Percentiles rank a stretch among this genome's conserved stretches.
Conservation (phyloP, 92 coral and sea anemone genomes). For the Zoanthus solanderi region DNA sequence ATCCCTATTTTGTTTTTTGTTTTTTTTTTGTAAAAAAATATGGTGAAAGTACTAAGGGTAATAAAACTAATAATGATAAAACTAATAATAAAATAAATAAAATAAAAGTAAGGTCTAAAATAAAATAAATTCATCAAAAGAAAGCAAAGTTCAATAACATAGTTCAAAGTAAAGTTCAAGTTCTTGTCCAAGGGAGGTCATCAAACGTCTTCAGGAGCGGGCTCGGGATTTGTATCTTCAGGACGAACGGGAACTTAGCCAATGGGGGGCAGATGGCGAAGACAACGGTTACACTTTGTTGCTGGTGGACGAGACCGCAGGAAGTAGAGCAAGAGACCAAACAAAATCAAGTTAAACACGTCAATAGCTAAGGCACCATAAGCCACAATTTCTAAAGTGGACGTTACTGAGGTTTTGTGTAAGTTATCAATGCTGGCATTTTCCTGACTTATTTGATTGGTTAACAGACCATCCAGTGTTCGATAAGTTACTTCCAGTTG, state of each 20-base stretch:
- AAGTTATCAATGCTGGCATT: neutral
- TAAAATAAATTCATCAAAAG: neutral
- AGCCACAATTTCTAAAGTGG: slow-evolving; percentile 13
- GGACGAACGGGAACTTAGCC: neutral
- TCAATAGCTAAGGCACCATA: slow-evolving; percentile 17
- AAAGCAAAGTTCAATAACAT: neutral
- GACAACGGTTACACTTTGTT: neutral
- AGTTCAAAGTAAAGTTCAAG: neutral
- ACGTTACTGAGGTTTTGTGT: neutral
- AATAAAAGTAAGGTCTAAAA: neutral
- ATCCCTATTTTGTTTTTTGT: no score
- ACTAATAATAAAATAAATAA: no score
- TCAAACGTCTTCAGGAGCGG: neutral
- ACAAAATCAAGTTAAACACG: neutral
- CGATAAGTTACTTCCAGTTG: slow-evolving; percentile 43
- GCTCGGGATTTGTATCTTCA: neutral
- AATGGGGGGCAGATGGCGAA: neutral
- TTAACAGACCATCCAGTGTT: slow-evolving; percentile 43
- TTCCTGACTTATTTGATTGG: neutral
- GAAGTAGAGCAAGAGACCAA: neutral
- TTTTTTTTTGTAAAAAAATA: no score
- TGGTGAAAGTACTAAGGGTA: neutral
- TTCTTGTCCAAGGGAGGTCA: neutral
- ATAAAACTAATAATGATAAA: no score
- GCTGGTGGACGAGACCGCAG: neutral